These are phyloP conservation scores for Cancer borealis DNA, from an alignment of 2,888 invertebrate species.

Conservation along the genomic window DNA sequence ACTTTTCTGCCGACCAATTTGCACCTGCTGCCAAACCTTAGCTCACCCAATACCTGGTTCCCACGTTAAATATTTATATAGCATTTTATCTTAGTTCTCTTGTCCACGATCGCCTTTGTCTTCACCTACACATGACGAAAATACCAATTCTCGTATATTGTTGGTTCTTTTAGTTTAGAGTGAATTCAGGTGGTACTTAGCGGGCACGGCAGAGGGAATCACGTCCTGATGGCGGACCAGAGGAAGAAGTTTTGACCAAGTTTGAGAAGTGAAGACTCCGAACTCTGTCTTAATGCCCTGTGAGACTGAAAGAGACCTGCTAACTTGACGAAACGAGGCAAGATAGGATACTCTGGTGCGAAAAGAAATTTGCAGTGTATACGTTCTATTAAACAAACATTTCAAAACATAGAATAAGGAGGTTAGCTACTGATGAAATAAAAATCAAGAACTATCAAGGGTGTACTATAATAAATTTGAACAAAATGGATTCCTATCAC, in stretches of 20 bases:
- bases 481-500: background rate
- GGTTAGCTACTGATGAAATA: background rate
- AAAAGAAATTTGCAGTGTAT: background rate
- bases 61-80: background rate
- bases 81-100: background rate
- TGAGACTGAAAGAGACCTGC: background rate
- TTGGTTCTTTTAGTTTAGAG: background rate
- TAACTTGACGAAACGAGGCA: background rate
- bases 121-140: background rate
- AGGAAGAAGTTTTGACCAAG: background rate
- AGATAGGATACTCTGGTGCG: background rate
- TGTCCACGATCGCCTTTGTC: background rate
- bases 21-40: background rate
- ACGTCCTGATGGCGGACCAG: background rate
- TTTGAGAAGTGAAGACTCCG: constrained; percentile 11
- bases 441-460: background rate
- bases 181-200: background rate
- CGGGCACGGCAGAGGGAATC: constrained; percentile 20
- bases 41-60: background rate
- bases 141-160: background rate
- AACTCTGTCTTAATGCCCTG: background rate
- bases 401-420: background rate
- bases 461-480: background rate
- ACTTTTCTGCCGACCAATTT: background rate
- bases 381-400: background rate